Base-by-base conservation (phyloP, 1,140 invertebrate genomes). In the Oryctes rhinoceros region DNA sequence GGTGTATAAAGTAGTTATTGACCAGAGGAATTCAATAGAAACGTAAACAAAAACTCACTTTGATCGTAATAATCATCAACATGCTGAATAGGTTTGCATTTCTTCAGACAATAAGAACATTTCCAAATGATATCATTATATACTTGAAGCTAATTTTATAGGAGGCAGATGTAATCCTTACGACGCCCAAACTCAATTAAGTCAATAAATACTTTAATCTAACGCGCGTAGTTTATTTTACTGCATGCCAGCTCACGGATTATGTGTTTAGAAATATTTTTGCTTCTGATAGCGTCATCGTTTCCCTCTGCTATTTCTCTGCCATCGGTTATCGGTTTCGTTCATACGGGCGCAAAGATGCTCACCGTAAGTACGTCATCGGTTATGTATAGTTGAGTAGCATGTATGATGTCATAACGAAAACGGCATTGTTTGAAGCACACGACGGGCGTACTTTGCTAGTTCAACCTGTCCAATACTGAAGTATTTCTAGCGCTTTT, bases 231-330 rank as follows among this genome's bases (percentile, higher is more conserved):
- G 65, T 71, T 71, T 71, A 71, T 37, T 71, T 71, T 71, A 71
- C 9, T 11, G 35, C 11, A 71, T 24, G 65, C 65, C 35, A 71
- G 24, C 65, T 71, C 65, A 71, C 24, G 20, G 65, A 71, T 71
- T 71, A 71, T 71, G 65, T 71, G 35, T 71, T 35, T 37, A 71
- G 20, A 71, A 71, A 37, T 71, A 71, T 71, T 71, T 71, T 71
- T 24, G 20, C 65, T 71, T 71, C 18, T 24, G 24, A 71, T 71
- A 13, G 20, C 65, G 65, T 71, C 65, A 71, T 71, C 65, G 18
- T 71, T 71, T 62, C 53, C 24, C 24, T 18, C 53, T 62, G 20
- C 3, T 62, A 62, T 71, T 71, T 71, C 65, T 71, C 65, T 71
- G 35, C 65, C 18, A 35, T 13, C 35, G 65, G 6, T n/a, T 35